These are phyloP conservation scores for Chrysina gloriosa DNA, from an alignment of 2,888 invertebrate genomes.

Conservation along the genomic window DNA sequence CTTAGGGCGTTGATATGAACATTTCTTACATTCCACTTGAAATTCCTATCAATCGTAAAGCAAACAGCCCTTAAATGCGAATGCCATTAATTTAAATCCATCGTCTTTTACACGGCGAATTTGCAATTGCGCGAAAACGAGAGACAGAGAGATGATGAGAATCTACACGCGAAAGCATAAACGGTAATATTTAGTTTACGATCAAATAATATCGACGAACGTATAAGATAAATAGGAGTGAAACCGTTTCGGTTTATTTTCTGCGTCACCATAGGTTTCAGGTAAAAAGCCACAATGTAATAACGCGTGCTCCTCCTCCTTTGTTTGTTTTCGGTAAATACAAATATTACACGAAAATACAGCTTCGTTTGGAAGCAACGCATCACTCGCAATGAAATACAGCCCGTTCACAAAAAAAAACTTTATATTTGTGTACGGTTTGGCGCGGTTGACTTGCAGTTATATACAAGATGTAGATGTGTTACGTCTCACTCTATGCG, in stretches of 20 bases:
- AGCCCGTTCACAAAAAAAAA: not conserved
- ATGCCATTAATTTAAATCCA: too few relatives aligned
- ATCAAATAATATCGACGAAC: too few relatives aligned
- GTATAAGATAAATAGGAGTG: not conserved
- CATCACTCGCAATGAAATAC: not conserved
- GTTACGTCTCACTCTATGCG: not conserved
- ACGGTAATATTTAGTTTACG: too few relatives aligned
- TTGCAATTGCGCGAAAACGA: too few relatives aligned
- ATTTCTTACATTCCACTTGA: too few relatives aligned
- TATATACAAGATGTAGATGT: too few relatives aligned
- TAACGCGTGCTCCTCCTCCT: not conserved
- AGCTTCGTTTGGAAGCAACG: not conserved
- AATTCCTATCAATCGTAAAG: not conserved
- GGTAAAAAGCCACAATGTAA: not conserved
- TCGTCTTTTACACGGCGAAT: too few relatives aligned
- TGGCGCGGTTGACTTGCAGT: not conserved
- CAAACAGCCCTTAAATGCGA: not conserved
- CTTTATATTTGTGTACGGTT: not conserved
- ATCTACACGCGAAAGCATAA: too few relatives aligned
- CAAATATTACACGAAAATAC: constrained; percentile 2
- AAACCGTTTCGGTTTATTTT: not conserved
- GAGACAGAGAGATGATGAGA: too few relatives aligned
- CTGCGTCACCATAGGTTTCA: not conserved
- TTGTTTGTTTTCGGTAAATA: not conserved
- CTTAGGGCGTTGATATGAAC: too few relatives aligned